Conservation (phyloP, 1,140 invertebrate genomes). For the Meloidogyne floridensis region DNA sequence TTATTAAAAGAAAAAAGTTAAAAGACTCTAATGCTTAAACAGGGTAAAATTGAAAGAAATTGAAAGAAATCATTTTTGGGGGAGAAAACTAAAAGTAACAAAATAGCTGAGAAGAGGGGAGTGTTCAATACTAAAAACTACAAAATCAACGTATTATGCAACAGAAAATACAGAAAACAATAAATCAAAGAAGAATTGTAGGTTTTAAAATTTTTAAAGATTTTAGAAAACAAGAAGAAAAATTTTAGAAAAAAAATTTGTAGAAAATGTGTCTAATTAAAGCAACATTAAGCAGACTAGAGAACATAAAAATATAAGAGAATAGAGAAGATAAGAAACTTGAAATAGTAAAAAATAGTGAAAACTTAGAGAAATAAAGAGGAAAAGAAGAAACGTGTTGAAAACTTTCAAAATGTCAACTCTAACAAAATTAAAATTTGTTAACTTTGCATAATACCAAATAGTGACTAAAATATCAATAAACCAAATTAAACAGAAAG, state of each 20-base stretch:
- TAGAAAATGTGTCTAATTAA: too few relatives aligned
- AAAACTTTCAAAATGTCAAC: background rate
- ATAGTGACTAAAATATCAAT: background rate
- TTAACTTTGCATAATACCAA: background rate
- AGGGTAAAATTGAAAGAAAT: background rate
- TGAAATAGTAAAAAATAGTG: background rate
- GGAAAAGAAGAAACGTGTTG: slow-evolving; percentile 2
- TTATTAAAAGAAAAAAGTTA: too few relatives aligned
- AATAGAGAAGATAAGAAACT: background rate
- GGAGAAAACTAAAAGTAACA: background rate
- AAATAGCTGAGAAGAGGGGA: background rate
- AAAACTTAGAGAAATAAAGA: background rate
- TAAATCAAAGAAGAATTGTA: background rate
- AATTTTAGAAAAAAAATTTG: background rate
- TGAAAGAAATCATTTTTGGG: too few relatives aligned
- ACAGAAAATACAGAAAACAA: too few relatives aligned
- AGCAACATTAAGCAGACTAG: too few relatives aligned
- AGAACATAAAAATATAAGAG: background rate
- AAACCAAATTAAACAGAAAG: background rate
- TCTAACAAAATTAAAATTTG: background rate
- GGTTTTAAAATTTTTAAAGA: background rate
- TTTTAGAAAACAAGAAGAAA: background rate
- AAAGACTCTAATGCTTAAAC: too few relatives aligned
- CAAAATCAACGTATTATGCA: background rate
- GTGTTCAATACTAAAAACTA: background rate